A percentile compares a stretch with the other conserved stretches of the same genome.
These are phyloP conservation scores for Seriola rivoliana DNA, from an alignment of 2,113 vertebrate species.

Conservation along the genomic window DNA sequence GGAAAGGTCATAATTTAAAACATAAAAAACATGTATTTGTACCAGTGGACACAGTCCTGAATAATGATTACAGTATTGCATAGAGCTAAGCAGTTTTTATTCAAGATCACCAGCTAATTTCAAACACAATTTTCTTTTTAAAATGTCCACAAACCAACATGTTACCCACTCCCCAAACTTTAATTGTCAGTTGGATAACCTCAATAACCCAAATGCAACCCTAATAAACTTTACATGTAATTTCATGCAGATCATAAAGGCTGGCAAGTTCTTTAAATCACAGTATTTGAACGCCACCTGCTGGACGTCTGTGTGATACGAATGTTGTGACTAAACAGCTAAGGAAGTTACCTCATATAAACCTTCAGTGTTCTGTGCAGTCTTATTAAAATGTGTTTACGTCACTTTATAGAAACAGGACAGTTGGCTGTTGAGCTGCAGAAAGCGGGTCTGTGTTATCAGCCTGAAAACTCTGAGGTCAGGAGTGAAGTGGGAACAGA, in stretches of 20 bases:
- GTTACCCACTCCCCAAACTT: not conserved
- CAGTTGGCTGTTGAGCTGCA: not conserved
- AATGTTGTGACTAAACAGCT: not conserved
- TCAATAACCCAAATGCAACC: not conserved
- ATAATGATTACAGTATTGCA: too few relatives aligned
- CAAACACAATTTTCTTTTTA: too few relatives aligned
- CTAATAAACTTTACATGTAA: not conserved
- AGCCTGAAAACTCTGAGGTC: slow-evolving; percentile 23
- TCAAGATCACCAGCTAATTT: too few relatives aligned
- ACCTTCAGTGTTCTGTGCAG: not conserved
- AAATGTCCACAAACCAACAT: not conserved
- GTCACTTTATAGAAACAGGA: not conserved
- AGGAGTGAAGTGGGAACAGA: slow-evolving; percentile 54
- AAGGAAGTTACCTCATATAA: not conserved
- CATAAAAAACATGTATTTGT: too few relatives aligned
- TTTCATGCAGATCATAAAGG: not conserved
- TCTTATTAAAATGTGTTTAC: not conserved
- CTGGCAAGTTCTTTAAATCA: not conserved
- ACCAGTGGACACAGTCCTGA: too few relatives aligned
- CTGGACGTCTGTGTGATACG: slow-evolving; percentile 20
- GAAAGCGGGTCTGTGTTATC: slow-evolving; percentile 20
- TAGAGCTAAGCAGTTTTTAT: not conserved
- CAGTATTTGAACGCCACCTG: slow-evolving; percentile 45
- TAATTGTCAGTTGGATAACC: not conserved
- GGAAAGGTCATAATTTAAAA: too few relatives aligned